Evolutionary conservation across 92 coral and sea anemone species (phyloP), one percentile per base, ranked within the genome.

Genomic region (Paragorgia papillata): DNA sequence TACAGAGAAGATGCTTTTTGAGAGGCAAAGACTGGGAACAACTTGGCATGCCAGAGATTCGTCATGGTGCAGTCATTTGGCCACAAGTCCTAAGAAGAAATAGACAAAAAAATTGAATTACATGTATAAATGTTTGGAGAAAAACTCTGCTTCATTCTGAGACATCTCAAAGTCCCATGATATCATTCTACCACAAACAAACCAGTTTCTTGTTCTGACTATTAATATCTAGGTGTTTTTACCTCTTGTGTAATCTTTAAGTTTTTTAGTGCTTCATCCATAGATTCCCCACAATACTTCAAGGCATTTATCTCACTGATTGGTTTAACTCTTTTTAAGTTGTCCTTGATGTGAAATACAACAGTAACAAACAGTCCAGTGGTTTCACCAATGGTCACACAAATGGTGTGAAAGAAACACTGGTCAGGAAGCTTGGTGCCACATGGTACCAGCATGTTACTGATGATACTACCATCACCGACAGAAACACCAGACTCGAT

Each of bases 341-440:
- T 83, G 80, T 94, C 98, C 9, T 69, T 79, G 63, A 85, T 64
- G 39, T 91, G 88, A 83, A 89, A 94, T 29, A 89, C 94, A 57
- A 91, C 90, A 9, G 97, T 90, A n/a, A 94, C 97, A 83, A 81
- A 94, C 70, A 94, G 73, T 37, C 89, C 95, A 32, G 49, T 22
- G 9, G 49, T 79, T 9, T 85, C 88, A 27, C 77, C 88, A 19
- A 57, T n/a, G 40, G 78, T 74, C 32, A 94, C 97, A 78, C 97
- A 91, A 0, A 85, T 85, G 4, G 98, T 94, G 64, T 85, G 93
- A 63, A 91, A 79, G 67, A 94, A 91, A 17, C 89, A 83, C 49
- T 57, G 28, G 28, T 82, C 80, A 15, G 97, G 94, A 26, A 94
- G 82, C 14, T 58, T 75, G 18, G 86, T 83, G 10, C 86, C 92